Percentiles rank a stretch among this genome's conserved stretches.
phyloP scores from a whole-genome alignment of 1,140 invertebrate genomes.

The Pantala flavescens region DNA sequence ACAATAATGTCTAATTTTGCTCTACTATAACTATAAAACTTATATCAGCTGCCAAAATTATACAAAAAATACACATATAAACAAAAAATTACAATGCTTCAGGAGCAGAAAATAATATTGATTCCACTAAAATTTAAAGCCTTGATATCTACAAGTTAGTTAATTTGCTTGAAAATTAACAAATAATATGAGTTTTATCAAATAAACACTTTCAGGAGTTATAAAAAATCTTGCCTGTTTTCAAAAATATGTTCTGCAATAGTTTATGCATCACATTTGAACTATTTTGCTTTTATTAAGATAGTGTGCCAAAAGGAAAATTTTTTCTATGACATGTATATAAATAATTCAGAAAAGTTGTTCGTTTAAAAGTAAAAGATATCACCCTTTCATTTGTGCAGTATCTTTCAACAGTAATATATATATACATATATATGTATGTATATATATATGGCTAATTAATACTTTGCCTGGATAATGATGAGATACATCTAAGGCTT shows the following conservation, averaged over 20 bases:
- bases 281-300: slow-evolving; percentile 1
- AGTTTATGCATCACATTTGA: slow-evolving; percentile 12
- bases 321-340: not conserved
- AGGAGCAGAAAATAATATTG: not conserved
- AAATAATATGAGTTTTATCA: not conserved
- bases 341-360: not conserved
- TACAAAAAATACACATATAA: slow-evolving; percentile 2
- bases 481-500: not conserved
- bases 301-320: not conserved
- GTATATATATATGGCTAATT: not conserved
- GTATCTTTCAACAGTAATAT: not conserved
- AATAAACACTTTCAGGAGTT: not conserved
- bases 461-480: not conserved
- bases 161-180: not conserved
- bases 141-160: not conserved
- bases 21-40: not conserved
- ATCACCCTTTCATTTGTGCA: slow-evolving; percentile 1
- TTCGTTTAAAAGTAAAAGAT: not conserved
- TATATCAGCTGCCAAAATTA: not conserved
- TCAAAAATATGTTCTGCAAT: slow-evolving; percentile 1
- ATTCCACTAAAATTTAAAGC: not conserved
- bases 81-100: slow-evolving; percentile 10
- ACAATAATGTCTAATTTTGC: not conserved
- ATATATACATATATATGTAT: no score
- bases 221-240: not conserved